These are phyloP conservation scores for Schlechtendalia chinensis DNA, from an alignment of 1,140 invertebrate genomes.

Conservation along the genomic window DNA sequence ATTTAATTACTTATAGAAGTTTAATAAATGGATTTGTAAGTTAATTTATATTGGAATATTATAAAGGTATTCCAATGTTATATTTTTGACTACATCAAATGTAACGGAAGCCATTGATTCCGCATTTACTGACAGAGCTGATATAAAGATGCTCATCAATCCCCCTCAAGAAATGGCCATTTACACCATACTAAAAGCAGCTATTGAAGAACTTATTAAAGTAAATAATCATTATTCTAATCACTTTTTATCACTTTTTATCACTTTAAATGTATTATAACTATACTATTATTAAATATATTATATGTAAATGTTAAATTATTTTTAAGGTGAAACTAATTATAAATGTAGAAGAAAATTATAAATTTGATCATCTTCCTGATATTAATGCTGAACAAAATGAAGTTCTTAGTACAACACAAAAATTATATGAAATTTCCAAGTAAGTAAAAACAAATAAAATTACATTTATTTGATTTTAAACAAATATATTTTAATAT, in stretches of 20 bases:
- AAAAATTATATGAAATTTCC: slow-evolving; percentile 53
- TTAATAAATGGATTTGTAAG: slow-evolving; percentile 1
- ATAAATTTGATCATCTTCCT: slow-evolving; percentile 46
- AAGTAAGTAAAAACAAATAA: slow-evolving; percentile 53
- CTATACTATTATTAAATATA: slow-evolving; percentile 32
- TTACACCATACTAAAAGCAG: slow-evolving; percentile 76
- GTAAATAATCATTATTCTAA: too few relatives aligned
- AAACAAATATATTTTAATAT: slow-evolving; percentile 57
- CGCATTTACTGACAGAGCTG: slow-evolving; percentile 94
- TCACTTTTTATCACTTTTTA: too few relatives aligned
- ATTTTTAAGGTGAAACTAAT: slow-evolving; percentile 56
- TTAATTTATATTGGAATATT: slow-evolving; percentile 44
- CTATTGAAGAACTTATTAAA: slow-evolving; percentile 76
- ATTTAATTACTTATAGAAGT: neutral
- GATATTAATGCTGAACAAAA: slow-evolving; percentile 52
- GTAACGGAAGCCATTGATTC: slow-evolving; percentile 88
- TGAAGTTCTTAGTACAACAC: slow-evolving; percentile 54
- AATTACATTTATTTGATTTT: slow-evolving; percentile 52
- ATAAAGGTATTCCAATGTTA: slow-evolving; percentile 77
- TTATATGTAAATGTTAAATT: slow-evolving; percentile 57
- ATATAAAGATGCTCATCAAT: slow-evolving; percentile 89
- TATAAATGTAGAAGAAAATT: slow-evolving; percentile 19
- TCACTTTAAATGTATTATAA: too few relatives aligned
- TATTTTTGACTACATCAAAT: slow-evolving; percentile 95
- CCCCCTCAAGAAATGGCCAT: slow-evolving; percentile 76